phyloP scores from a whole-genome alignment of 2,888 invertebrate genomes.

The Lepidocyrtinus sp. region DNA sequence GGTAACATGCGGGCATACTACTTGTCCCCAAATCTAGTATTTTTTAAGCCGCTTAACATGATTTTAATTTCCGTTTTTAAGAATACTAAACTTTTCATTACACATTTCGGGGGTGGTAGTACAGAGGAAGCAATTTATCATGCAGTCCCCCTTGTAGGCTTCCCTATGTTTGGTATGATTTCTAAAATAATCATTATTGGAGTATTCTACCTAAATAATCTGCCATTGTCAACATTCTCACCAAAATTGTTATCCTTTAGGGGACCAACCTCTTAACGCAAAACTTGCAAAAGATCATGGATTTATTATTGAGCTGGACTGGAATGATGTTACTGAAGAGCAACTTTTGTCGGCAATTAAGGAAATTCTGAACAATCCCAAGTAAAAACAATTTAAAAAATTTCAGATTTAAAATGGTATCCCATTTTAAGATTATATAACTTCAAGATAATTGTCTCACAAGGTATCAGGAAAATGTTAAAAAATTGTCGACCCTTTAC shows the following conservation, averaged over 20 bases:
- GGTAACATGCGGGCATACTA: no score
- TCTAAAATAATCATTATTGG: no score
- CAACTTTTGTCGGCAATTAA: slow-evolving; percentile 24
- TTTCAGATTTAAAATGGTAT: background rate
- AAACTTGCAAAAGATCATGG: slow-evolving; percentile 31
- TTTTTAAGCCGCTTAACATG: background rate
- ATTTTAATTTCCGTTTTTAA: background rate
- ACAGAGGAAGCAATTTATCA: slow-evolving; percentile 79
- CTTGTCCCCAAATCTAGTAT: background rate
- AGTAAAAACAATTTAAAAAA: background rate
- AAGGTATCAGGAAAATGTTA: slow-evolving; percentile 52
- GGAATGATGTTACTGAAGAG: slow-evolving; percentile 50
- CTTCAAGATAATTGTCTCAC: background rate
- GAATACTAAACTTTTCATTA: slow-evolving; percentile 76
- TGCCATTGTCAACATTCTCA: no score
- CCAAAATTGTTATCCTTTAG: no score
- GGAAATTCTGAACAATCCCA: slow-evolving; percentile 39
- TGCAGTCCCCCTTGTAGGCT: slow-evolving; percentile 74
- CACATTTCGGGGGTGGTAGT: slow-evolving; percentile 83
- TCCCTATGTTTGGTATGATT: slow-evolving; percentile 31
- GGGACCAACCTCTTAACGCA: slow-evolving; percentile 42
- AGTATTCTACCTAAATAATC: no score
- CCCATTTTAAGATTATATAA: background rate
- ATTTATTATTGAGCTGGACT: slow-evolving; percentile 38
- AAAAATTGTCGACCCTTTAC: slow-evolving; percentile 41